Evolutionary conservation across 2,888 invertebrate species (phyloP).

Genomic region (Tenthredo amoena): DNA sequence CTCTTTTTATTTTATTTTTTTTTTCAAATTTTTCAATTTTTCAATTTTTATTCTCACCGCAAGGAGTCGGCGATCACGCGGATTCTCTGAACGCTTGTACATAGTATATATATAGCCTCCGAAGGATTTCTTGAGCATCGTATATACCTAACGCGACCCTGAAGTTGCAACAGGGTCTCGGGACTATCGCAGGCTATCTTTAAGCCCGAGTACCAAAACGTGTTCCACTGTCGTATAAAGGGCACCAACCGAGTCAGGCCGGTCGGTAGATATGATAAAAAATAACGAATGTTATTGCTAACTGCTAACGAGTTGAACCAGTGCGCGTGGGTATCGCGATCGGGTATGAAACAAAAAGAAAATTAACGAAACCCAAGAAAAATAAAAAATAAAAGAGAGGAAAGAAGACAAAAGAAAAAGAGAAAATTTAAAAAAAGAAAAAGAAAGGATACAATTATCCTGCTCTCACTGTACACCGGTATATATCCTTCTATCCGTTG

Average conservation of each 20-base stretch:
- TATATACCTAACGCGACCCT: constrained; percentile 55
- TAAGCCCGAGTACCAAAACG: constrained; percentile 75
- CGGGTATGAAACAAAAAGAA: constrained; percentile 1
- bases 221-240: constrained; percentile 74
- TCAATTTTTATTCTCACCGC: background rate
- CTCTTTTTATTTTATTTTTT: background rate
- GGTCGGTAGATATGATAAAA: constrained; percentile 71
- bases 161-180: constrained; percentile 51
- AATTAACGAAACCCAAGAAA: constrained; percentile 7
- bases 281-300: constrained; percentile 76
- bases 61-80: constrained; percentile 15
- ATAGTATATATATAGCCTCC: too few species aligned
- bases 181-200: constrained; percentile 72
- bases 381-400: background rate
- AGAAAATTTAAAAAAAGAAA: background rate
- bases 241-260: constrained; percentile 62
- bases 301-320: constrained; percentile 75
- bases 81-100: constrained; percentile 33
- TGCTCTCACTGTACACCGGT: background rate
- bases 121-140: background rate
- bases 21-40: too few species aligned
- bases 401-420: background rate
- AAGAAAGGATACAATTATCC: background rate
- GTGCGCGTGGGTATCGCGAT: constrained; percentile 67
- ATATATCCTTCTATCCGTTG: background rate